Evolutionary conservation across 2,888 invertebrate species (phyloP).

Genomic region (Sesamia inferens): DNA sequence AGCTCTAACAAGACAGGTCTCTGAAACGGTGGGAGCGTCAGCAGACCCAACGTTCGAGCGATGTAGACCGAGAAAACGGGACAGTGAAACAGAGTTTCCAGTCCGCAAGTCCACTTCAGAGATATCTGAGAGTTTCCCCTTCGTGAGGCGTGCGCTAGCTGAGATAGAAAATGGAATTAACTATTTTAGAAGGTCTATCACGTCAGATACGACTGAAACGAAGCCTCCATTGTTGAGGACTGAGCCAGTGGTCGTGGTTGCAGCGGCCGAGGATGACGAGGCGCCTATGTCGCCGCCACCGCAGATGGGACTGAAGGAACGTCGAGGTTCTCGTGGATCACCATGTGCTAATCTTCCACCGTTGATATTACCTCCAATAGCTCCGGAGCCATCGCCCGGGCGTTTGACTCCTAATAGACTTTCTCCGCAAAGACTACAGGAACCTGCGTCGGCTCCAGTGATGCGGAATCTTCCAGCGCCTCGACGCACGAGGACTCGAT

Average conservation of each 20-base stretch:
- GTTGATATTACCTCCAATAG: constrained; percentile 80
- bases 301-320: constrained; percentile 86
- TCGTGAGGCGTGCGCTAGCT: constrained; percentile 86
- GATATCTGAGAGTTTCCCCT: constrained; percentile 89
- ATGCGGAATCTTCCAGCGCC: constrained; percentile 72
- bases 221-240: constrained; percentile 72
- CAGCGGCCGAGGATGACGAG: constrained; percentile 82
- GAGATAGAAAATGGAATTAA: constrained; percentile 87
- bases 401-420: constrained; percentile 83
- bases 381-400: constrained; percentile 85
- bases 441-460: constrained; percentile 79
- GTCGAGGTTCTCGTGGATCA: constrained; percentile 86
- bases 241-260: constrained; percentile 84
- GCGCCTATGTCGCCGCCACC: constrained; percentile 83
- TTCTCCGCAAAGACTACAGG: constrained; percentile 79
- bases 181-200: constrained; percentile 85
- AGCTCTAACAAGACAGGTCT: constrained; percentile 91
- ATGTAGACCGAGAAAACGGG: constrained; percentile 87
- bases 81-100: constrained; percentile 87
- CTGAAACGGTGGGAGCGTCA: constrained; percentile 89
- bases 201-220: constrained; percentile 81
- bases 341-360: constrained; percentile 87
- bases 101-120: constrained; percentile 90
- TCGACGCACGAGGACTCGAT: constrained; percentile 83
- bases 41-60: constrained; percentile 86